These are phyloP conservation scores for Drosophila siamana DNA, from an alignment of 2,888 invertebrate genomes.

Conservation along the genomic window DNA sequence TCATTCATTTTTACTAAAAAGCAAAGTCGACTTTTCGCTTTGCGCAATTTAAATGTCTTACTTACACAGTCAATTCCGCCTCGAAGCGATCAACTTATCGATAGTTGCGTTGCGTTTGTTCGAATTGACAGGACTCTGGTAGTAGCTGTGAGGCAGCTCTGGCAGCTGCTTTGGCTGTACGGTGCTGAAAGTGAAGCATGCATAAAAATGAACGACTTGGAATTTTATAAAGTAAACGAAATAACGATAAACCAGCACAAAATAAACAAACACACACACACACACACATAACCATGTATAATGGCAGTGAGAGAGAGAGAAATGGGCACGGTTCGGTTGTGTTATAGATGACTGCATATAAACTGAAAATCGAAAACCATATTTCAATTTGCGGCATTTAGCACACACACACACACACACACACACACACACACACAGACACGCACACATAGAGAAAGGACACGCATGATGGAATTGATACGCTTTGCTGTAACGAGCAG, in stretches of 20 bases:
- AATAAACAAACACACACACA: constrained; percentile 32
- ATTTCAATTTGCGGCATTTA: constrained; percentile 81
- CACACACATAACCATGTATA: constrained; percentile 20
- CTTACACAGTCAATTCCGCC: background rate
- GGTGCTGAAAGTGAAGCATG: constrained; percentile 24
- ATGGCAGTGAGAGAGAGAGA: constrained; percentile 21
- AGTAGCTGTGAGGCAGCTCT: background rate
- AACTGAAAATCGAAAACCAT: constrained; percentile 81
- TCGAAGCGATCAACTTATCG: background rate
- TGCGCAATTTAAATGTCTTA: background rate
- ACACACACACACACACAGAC: constrained; percentile 6
- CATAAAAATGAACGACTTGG: constrained; percentile 66
- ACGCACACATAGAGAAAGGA: constrained; percentile 30
- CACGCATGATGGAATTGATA: constrained; percentile 79
- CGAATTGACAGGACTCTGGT: too few relatives aligned
- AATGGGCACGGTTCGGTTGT: constrained; percentile 51
- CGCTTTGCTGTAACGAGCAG: constrained; percentile 68
- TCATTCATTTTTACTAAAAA: too few relatives aligned
- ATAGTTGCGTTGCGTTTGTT: background rate
- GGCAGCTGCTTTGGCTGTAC: background rate
- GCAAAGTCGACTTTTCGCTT: too few relatives aligned
- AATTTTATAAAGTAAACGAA: constrained; percentile 76
- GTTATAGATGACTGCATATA: constrained; percentile 79
- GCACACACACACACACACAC: constrained; percentile 52
- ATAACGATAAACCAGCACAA: constrained; percentile 69